Evolutionary conservation across 2,797 vertebrate species (phyloP).

Genomic region (Nannoperca australis): DNA sequence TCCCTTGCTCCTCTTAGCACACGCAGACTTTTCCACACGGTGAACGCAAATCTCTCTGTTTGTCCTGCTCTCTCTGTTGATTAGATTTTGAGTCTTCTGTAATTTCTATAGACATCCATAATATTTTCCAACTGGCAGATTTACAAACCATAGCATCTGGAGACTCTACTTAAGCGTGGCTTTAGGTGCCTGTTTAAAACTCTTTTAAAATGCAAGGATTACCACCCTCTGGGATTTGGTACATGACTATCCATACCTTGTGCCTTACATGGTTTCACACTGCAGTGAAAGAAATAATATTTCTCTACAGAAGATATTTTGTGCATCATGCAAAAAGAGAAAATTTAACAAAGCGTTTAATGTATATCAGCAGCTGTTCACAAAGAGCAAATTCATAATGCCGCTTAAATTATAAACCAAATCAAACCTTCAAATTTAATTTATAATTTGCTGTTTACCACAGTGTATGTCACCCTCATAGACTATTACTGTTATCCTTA

Average conservation of each 20-base stretch:
- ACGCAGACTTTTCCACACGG: constrained; percentile 35
- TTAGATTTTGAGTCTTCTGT: constrained; percentile 57
- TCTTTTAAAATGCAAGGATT: constrained; percentile 56
- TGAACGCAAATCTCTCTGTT: constrained; percentile 63
- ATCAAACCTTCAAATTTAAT: neutral
- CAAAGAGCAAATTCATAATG: neutral
- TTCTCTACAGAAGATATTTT: neutral
- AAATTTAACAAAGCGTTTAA: neutral
- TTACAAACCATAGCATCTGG: constrained; percentile 65
- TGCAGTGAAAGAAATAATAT: constrained; percentile 9
- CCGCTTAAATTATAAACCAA: neutral
- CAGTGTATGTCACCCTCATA: neutral
- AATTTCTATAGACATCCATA: constrained; percentile 53
- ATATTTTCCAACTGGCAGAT: constrained; percentile 60
- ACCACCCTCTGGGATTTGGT: constrained; percentile 46
- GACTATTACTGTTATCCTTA: neutral
- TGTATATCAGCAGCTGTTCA: neutral
- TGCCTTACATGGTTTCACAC: constrained; percentile 10
- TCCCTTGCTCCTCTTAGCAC: constrained; percentile 36
- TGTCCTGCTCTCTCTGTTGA: constrained; percentile 52
- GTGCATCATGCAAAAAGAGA: neutral
- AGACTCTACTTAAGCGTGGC: constrained; percentile 44
- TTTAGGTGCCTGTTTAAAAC: constrained; percentile 50
- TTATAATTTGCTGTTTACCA: neutral
- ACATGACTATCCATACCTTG: constrained; percentile 37